Conservation (phyloP, 2,888 invertebrate genomes). For the Callinectes sapidus region DNA sequence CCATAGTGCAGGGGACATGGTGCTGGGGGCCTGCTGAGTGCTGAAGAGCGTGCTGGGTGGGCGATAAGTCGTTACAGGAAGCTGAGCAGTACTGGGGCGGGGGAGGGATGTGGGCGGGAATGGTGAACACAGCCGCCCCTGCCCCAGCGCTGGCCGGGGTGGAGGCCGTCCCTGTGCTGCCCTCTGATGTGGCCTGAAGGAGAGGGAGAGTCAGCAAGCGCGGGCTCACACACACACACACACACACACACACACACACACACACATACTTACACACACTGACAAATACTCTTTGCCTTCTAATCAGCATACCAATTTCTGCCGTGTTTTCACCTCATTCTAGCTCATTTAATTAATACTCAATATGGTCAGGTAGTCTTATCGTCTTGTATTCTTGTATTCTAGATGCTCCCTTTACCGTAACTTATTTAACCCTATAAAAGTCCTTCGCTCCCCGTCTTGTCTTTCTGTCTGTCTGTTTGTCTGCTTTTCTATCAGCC, state of each 20-base stretch:
- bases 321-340: background rate
- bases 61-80: conserved; percentile 65
- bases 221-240: background rate
- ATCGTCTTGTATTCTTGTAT: background rate
- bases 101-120: conserved; percentile 71
- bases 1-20: conserved; percentile 42
- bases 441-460: no score
- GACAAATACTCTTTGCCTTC: background rate
- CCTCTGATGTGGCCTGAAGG: conserved; percentile 51
- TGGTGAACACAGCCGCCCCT: conserved; percentile 65
- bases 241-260: background rate
- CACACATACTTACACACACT: background rate
- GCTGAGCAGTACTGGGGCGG: conserved; percentile 72
- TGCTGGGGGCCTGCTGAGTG: conserved; percentile 52
- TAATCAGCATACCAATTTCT: background rate
- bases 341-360: background rate
- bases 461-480: no score
- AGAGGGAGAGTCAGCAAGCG: background rate
- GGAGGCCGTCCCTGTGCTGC: conserved; percentile 58
- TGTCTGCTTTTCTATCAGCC: background rate
- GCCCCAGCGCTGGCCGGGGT: conserved; percentile 58
- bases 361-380: background rate
- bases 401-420: no score
- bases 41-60: conserved; percentile 68
- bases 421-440: background rate